A percentile compares a stretch with the other conserved stretches of the same genome.
These are phyloP conservation scores for Iselma pallidipennis DNA, from an alignment of 2,888 invertebrate species.

Conservation along the genomic window DNA sequence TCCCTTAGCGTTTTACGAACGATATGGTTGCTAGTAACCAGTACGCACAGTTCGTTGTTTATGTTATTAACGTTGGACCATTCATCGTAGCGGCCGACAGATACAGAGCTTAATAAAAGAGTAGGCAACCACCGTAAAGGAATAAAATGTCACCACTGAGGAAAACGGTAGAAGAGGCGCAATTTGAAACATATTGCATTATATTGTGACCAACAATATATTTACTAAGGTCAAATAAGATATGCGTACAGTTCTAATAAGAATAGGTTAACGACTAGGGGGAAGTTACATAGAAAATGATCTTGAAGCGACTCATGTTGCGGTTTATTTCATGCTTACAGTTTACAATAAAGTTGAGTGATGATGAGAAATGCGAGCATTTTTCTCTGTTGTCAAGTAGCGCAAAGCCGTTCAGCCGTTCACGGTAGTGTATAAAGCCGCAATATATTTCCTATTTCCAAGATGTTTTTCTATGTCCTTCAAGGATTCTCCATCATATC, in stretches of 20 bases:
- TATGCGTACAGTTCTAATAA: conserved; percentile 26
- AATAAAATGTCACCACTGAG: conserved; percentile 45
- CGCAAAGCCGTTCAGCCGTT: conserved; percentile 42
- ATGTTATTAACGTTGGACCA: conserved; percentile 49
- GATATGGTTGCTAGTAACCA: conserved; percentile 11
- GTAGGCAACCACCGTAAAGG: conserved; percentile 48
- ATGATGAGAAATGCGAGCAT: conserved; percentile 49
- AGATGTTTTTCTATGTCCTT: conserved; percentile 46
- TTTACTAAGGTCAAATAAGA: conserved; percentile 3
- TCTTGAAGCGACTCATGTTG: conserved; percentile 29
- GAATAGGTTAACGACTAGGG: conserved; percentile 29
- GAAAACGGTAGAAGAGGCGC: conserved; percentile 39
- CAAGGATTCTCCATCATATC: conserved; percentile 44
- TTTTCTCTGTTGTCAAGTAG: conserved; percentile 47
- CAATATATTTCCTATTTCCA: conserved; percentile 48
- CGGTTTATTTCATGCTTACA: conserved; percentile 42
- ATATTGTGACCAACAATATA: conserved; percentile 27
- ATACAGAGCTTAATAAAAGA: conserved; percentile 52
- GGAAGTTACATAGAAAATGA: conserved; percentile 24
- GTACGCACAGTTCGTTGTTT: conserved; percentile 45
- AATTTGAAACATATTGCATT: conserved; percentile 46
- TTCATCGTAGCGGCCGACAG: conserved; percentile 49
- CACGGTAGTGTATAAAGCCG: conserved; percentile 44
- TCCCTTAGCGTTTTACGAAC: conserved; percentile 23
- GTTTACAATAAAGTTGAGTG: conserved; percentile 48